Evolutionary conservation across 2,113 vertebrate genomes (phyloP).

Genomic region (Ceratotherium simum): DNA sequence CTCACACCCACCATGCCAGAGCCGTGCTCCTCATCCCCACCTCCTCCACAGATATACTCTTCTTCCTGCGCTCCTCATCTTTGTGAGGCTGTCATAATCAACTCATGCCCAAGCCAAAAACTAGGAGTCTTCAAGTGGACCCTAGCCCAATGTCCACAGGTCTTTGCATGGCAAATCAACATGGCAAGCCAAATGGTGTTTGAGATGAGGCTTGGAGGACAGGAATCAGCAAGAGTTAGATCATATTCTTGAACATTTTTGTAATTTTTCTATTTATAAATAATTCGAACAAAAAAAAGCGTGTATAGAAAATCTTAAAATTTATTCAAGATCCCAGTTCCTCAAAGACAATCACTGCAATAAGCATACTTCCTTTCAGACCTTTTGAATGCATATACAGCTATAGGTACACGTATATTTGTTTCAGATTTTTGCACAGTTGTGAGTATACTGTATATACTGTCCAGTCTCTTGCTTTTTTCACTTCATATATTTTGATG

Average conservation of each 20-base stretch:
- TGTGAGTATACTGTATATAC: neutral
- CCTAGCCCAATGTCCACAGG: neutral
- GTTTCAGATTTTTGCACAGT: conserved; percentile 8
- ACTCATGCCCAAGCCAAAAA: neutral
- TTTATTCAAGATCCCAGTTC: neutral
- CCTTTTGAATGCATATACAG: neutral
- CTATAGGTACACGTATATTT: neutral
- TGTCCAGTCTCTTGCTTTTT: neutral
- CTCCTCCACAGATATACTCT: neutral
- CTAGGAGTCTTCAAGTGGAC: neutral
- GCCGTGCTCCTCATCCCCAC: neutral
- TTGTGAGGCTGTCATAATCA: neutral
- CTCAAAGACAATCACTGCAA: neutral
- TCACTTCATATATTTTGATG: neutral
- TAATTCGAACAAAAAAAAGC: conserved; percentile 12
- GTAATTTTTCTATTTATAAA: neutral
- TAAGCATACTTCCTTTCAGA: neutral
- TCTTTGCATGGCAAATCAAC: neutral
- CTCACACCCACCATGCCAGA: neutral
- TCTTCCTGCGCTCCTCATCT: neutral
- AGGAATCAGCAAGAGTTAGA: neutral
- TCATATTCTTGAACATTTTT: neutral
- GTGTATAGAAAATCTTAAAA: neutral
- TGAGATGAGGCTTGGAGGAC: neutral
- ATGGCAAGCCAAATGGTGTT: neutral